Conservation (phyloP, 2,888 invertebrate genomes). For the Dioctria rufipes region DNA sequence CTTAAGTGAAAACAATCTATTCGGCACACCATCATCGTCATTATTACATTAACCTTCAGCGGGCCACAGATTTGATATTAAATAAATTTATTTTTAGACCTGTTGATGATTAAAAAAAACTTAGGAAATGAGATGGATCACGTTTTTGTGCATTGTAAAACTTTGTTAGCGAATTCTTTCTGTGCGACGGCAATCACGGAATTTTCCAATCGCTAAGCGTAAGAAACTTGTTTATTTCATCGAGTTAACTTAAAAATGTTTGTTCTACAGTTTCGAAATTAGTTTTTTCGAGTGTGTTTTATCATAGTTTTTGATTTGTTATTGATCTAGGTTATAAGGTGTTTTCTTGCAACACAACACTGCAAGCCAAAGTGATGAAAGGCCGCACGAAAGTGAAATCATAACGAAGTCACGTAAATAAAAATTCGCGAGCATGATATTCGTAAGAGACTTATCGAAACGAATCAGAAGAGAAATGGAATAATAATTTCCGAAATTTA, state of each 20-base stretch:
- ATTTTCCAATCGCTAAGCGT: conserved; percentile 29
- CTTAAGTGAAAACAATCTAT: background rate
- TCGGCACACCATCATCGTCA: conserved; percentile 20
- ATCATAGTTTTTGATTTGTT: background rate
- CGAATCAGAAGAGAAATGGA: no score
- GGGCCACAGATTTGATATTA: background rate
- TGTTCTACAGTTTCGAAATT: background rate
- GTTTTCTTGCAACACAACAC: no score
- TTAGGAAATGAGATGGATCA: conserved; percentile 37
- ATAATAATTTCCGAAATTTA: no score
- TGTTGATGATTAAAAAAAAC: conserved; percentile 26
- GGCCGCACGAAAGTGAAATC: no score
- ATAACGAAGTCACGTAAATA: no score
- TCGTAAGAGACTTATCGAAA: no score
- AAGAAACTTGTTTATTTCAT: conserved; percentile 28
- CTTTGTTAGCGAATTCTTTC: conserved; percentile 31
- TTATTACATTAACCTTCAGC: conserved; percentile 20
- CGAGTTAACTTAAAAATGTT: background rate
- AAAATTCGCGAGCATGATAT: no score
- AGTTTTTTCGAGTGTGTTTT: background rate
- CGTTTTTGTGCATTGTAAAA: conserved; percentile 35
- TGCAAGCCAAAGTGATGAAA: no score
- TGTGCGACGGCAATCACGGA: background rate
- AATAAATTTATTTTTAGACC: conserved; percentile 30
- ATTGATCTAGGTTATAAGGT: background rate